Percentiles rank a stretch among this genome's conserved stretches.
Conservation (phyloP, 2,888 invertebrate species). For the Euspilapteryx auroguttella region DNA sequence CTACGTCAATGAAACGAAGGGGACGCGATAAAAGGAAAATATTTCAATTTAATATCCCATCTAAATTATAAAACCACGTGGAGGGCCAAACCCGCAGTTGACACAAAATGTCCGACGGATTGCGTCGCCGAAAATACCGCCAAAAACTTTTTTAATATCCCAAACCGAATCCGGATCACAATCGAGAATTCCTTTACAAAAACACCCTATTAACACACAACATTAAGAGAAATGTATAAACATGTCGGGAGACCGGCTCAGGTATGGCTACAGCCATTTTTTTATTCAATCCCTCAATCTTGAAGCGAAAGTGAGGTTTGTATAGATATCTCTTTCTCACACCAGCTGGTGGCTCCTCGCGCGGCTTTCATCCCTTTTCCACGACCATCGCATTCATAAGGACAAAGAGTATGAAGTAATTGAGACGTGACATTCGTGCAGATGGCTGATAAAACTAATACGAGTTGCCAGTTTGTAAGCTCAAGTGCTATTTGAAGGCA, state of each 20-base stretch:
- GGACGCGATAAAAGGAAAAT: too few species aligned
- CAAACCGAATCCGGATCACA: slow-evolving; percentile 39
- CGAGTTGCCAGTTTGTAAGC: slow-evolving; percentile 49
- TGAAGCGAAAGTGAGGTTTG: too few species aligned
- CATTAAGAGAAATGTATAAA: slow-evolving; percentile 56
- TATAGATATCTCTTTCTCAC: too few species aligned
- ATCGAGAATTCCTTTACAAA: slow-evolving; percentile 51
- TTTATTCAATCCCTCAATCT: slow-evolving; percentile 53
- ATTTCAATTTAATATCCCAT: too few species aligned
- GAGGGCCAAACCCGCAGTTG: neutral
- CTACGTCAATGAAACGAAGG: too few species aligned
- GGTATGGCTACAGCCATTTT: slow-evolving; percentile 48
- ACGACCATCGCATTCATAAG: slow-evolving; percentile 18
- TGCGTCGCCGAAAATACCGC: slow-evolving; percentile 28
- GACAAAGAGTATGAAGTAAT: slow-evolving; percentile 58
- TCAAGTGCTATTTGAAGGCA: slow-evolving; percentile 42
- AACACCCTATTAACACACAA: slow-evolving; percentile 43
- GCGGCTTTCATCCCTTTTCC: too few species aligned
- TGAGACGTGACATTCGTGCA: slow-evolving; percentile 58
- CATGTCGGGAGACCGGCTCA: slow-evolving; percentile 48
- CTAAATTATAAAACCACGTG: too few species aligned
- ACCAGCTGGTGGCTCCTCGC: too few species aligned
- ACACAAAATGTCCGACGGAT: slow-evolving; percentile 19
- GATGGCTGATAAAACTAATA: slow-evolving; percentile 57
- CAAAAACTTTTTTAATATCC: slow-evolving; percentile 56